Base-by-base conservation (phyloP, 1,140 invertebrate species). In the Leguminivora glycinivorella region DNA sequence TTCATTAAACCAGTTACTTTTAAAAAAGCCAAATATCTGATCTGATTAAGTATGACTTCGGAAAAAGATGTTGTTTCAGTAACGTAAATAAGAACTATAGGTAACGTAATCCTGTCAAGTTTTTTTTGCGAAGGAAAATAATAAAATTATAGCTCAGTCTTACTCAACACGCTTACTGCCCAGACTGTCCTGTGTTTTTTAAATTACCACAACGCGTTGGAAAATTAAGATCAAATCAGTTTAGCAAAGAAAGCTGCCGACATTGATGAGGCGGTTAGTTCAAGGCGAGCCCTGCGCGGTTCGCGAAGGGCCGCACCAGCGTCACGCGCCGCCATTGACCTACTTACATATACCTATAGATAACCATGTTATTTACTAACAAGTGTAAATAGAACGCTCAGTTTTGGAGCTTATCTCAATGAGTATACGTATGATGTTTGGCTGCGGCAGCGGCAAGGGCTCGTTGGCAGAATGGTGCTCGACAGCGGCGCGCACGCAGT, bases 251-350 rank as follows among this genome's bases (percentile, higher is more conserved):
- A 77, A 82, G 80, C 74, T 79, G 83, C 77, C 79, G 81, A 81
- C 77, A 83, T 71, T 75, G 71, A 66, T 72, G 68, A 70, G 70
- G 67, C 58, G 29, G 82, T 74, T 83, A 82, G 89, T 91, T 91
- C 89, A 91, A 91, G 89, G 89, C 85, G 82, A 88, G 83, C 83
- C 84, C 85, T 87, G 83, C 83, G 67, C 73, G 69, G 73, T 73
- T 78, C 74, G 83, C 83, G 82, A 89, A 91, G 89, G 89, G 89
- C 89, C 87, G 81, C 79, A 79, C 72, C 76, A 75, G 83, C 88
- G 89, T 91, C 87, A 91, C 87, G 86, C 85, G 77, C 78, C 84
- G 85, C 83, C 89, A 89, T 89, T 91, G 89, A 91, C 89, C 86
- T 73, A 91, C 85, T 86, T 91, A 83, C 79, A 76, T 72, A 80